Conservation (phyloP, 2,113 vertebrate species). For the Echinops telfairi region DNA sequence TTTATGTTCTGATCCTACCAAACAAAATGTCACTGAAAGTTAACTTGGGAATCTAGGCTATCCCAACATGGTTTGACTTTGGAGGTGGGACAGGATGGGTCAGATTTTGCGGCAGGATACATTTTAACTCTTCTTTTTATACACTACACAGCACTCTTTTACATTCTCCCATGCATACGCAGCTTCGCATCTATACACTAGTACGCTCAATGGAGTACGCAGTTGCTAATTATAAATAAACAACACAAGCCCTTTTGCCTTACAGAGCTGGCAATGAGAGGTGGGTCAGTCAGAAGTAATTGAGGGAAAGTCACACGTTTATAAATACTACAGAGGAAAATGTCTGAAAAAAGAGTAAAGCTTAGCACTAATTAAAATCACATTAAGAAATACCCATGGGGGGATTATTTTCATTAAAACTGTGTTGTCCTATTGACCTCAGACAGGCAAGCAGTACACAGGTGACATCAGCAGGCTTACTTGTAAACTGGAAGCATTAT, state of each 20-base stretch:
- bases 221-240: conserved; percentile 34
- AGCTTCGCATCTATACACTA: not conserved
- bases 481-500: conserved; percentile 99
- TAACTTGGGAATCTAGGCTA: not conserved
- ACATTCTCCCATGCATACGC: not conserved
- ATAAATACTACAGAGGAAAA: conserved; percentile 62
- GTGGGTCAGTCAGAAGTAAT: not conserved
- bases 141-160: not conserved
- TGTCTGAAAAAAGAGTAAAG: conserved; percentile 50
- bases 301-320: conserved; percentile 52
- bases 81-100: not conserved
- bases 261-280: not conserved
- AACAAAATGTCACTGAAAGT: conserved; percentile 40
- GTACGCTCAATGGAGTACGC: not conserved
- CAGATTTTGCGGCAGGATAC: not conserved
- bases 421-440: conserved; percentile 41
- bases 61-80: not conserved
- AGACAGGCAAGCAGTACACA: not conserved
- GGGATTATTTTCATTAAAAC: conserved; percentile 56
- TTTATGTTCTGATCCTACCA: not conserved
- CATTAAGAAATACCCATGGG: conserved; percentile 59
- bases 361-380: conserved; percentile 61
- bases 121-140: not conserved
- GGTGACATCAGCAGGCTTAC: conserved; percentile 86
- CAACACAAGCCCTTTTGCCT: not conserved